A percentile compares a stretch with the other conserved stretches of the same genome.
Conservation (phyloP, 1,140 invertebrate species). For the Trichogramma pretiosum region DNA sequence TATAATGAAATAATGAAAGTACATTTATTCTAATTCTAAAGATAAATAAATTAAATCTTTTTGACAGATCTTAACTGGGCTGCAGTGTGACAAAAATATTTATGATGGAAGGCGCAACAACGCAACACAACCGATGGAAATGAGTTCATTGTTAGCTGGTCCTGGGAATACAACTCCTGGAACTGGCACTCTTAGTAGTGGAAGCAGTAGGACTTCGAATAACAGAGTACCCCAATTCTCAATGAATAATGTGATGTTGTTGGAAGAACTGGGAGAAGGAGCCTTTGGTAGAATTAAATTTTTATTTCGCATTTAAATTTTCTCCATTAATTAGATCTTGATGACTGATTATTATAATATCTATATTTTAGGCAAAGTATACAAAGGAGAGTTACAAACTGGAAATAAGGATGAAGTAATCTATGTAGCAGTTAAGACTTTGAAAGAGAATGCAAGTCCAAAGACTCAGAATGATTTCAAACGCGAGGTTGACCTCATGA, state of each 20-base stretch:
- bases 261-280: slow-evolving; percentile 92
- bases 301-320: not conserved
- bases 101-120: slow-evolving; percentile 48
- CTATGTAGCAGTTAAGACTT: slow-evolving; percentile 86
- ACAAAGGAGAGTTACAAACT: slow-evolving; percentile 80
- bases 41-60: slow-evolving; percentile 7
- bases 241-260: slow-evolving; percentile 72
- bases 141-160: slow-evolving; percentile 63
- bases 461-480: slow-evolving; percentile 89
- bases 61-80: slow-evolving; percentile 35
- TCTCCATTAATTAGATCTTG: not conserved
- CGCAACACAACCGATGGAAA: slow-evolving; percentile 64
- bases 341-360: not conserved
- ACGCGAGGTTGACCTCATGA: slow-evolving; percentile 84
- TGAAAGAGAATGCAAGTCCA: slow-evolving; percentile 84
- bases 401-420: slow-evolving; percentile 53
- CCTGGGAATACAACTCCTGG: slow-evolving; percentile 41
- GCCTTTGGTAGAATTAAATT: slow-evolving; percentile 68
- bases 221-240: slow-evolving; percentile 63
- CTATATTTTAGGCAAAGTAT: slow-evolving; percentile 63
- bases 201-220: slow-evolving; percentile 48
- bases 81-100: slow-evolving; percentile 63
- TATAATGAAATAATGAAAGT: not conserved
- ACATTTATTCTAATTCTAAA: not conserved
- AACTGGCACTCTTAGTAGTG: slow-evolving; percentile 43